Evolutionary conservation across 1,140 invertebrate species (phyloP), one percentile per base, ranked within the genome.

Genomic region (Panulirus ornatus): DNA sequence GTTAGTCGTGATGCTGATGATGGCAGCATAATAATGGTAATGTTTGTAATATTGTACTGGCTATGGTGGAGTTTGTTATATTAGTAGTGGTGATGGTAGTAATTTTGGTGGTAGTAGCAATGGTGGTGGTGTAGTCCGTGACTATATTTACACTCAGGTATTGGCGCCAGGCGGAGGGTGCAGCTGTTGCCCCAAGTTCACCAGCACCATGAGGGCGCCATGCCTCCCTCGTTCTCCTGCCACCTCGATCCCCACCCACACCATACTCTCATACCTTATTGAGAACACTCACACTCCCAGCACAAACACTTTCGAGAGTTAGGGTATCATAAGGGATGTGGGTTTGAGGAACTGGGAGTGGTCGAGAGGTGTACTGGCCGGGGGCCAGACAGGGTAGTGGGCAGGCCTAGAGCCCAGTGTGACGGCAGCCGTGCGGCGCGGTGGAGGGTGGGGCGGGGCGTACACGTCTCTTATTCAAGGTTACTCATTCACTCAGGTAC

Each of bases 341-440:
- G 54, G 1, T 66, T 8, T 5, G 58, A 66, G n/a, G 27, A 27
- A 5, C 58, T 30, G n/a, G n/a, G 30, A 66, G 27, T 66, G 58
- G 58, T 38, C 30, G 40, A 30, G 22, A 40, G 58, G 66, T 66
- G 83, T 27, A 84, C 70, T 84, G 66, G 66, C 83, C 30, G 22
- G 16, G n/a, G 16, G 47, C 83, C 83, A 84, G 66, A 63, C 5
- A 47, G 66, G 66, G 83, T 84, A 73, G 8, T 44, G 66, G 66
- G 83, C 83, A 84, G 66, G 66, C 83, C 63, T 73, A 73, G 63
- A 40, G 42, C 63, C 51, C 83, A 84, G 83, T 84, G 63, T 84
- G 66, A 47, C 27, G 83, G 34, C 83, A 27, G 42, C 40, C 83
- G 66, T 73, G 70, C 47, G 83, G 27, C 44, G 34, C 30, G 66